phyloP scores from a whole-genome alignment of 2,888 invertebrate genomes.

The Leptinotarsa peninsularis region DNA sequence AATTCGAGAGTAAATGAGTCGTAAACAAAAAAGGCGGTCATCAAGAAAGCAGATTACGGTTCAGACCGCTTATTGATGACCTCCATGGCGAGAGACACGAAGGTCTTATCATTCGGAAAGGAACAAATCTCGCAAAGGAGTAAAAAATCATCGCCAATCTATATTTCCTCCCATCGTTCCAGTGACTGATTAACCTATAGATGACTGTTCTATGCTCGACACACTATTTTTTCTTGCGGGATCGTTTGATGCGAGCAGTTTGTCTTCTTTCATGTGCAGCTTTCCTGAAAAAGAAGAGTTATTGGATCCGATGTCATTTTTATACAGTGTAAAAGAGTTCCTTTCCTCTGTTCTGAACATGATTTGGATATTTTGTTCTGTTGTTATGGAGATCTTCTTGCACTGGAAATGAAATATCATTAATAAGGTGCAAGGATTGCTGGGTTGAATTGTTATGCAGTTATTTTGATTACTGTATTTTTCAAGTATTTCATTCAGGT shows the following conservation, averaged over 20 bases:
- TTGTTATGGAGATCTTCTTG: not conserved
- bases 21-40: conserved; percentile 64
- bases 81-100: conserved; percentile 63
- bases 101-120: conserved; percentile 65
- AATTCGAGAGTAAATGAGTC: conserved; percentile 64
- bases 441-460: no score
- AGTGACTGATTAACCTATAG: conserved; percentile 65
- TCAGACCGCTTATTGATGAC: conserved; percentile 65
- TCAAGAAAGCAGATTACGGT: conserved; percentile 64
- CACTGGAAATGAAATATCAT: not conserved
- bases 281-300: conserved; percentile 39
- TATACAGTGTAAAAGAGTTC: conserved; percentile 16
- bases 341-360: not conserved
- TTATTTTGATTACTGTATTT: no score
- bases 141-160: conserved; percentile 65
- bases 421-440: not conserved
- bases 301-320: conserved; percentile 27
- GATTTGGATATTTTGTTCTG: not conserved
- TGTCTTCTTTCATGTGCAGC: conserved; percentile 44
- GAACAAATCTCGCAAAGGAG: conserved; percentile 62
- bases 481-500: no score
- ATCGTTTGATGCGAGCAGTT: conserved; percentile 38
- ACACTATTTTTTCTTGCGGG: conserved; percentile 21
- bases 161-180: conserved; percentile 60
- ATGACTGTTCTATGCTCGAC: conserved; percentile 62